Evolutionary conservation across 2,113 vertebrate species (phyloP), one percentile per base, ranked within the genome.

Genomic region (Rhea americana): DNA sequence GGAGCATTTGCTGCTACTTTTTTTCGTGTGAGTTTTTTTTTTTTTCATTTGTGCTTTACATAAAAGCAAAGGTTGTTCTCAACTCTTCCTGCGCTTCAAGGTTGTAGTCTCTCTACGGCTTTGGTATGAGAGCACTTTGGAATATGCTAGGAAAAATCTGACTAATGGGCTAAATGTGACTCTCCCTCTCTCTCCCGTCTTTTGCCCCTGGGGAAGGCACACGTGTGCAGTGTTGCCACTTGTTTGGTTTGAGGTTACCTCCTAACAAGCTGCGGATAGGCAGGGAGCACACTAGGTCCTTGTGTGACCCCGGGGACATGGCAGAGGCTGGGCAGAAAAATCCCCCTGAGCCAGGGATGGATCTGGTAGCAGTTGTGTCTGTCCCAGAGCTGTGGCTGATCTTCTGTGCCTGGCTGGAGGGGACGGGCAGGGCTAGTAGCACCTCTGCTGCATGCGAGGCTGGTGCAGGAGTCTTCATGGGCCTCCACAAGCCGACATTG

Each of bases 271-370:
- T 79, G 79, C 47, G 25, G 79, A 73, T 47, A 81, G 61, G 24
- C 0, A 48, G 58, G 43, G 45, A 70, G 32, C 0, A 1, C 41
- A 15, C 39, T 63, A 71, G 22, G 21, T 59, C 30, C 41, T 32
- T 35, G 26, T 0, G 4, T 45, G 50, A 66, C 3, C 9, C 11
- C 25, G 1, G 3, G 16, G 65, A 56, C 48, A 32, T 5, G 56
- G 5, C 19, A 84, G 35, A 37, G 30, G 35, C 24, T 73, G 73
- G 7, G 30, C 48, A 83, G 43, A 45, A 73, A 83, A 77, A 20
- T 51, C 21, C 28, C 16, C 21, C 28, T 18, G 15, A 19, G 26
- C 39, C 63, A 41, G 16, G 18, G 39, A 3, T 70, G 26, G 5
- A 51, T 77, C 80, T 21, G 59, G 6, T 43, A 30, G 30, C 72